These are phyloP conservation scores for Gadus chalcogrammus DNA, from an alignment of 2,113 vertebrate genomes.

Conservation along the genomic window DNA sequence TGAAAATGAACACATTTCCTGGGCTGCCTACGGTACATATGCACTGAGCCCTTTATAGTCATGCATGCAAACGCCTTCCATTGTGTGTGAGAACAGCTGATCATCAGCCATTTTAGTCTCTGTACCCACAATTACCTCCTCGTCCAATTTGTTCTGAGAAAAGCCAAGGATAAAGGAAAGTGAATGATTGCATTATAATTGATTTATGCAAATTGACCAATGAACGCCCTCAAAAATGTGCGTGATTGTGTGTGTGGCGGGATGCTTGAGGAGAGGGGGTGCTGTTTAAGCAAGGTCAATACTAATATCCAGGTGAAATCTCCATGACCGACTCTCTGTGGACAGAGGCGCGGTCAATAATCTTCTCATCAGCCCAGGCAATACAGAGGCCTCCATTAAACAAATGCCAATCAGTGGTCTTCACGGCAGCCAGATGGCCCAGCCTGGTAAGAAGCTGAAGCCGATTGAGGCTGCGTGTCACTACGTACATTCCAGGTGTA, in stretches of 20 bases:
- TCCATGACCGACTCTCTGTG: slow-evolving; percentile 41
- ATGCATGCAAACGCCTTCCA: neutral
- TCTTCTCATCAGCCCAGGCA: slow-evolving; percentile 53
- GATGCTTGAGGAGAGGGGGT: no score
- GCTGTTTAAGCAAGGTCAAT: slow-evolving; percentile 45
- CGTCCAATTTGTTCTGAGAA: neutral
- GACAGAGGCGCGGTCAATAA: slow-evolving; percentile 51
- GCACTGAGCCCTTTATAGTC: neutral
- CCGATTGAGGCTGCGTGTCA: no score
- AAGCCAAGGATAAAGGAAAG: neutral
- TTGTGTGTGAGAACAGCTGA: neutral
- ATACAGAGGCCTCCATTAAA: slow-evolving; percentile 42
- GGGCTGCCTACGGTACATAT: no score
- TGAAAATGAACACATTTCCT: no score
- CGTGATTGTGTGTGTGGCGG: no score
- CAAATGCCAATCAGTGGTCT: slow-evolving; percentile 62
- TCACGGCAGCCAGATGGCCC: slow-evolving; percentile 25
- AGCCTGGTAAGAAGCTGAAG: no score
- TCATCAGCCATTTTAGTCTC: no score
- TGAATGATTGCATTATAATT: no score
- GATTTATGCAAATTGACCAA: no score
- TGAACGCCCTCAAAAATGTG: no score
- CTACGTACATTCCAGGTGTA: no score
- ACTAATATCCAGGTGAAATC: slow-evolving; percentile 59
- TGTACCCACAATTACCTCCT: neutral